Conservation (phyloP, 1,140 invertebrate species). For the Plutomurus gul region DNA sequence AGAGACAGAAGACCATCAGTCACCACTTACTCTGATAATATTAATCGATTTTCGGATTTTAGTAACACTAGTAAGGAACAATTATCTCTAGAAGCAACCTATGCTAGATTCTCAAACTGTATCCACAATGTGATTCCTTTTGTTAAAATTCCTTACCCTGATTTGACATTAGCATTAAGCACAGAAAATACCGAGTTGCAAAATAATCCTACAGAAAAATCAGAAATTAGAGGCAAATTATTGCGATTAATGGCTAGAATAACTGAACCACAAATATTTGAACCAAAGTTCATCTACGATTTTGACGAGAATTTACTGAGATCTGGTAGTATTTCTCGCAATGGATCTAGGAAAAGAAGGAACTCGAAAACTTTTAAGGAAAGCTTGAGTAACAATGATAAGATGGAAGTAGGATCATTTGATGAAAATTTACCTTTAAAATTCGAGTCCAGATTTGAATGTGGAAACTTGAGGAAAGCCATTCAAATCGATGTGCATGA, state of each 20-base stretch:
- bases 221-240: conserved; percentile 61
- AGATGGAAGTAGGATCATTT: conserved; percentile 63
- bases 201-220: conserved; percentile 59
- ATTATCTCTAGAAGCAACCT: conserved; percentile 26
- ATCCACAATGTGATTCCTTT: conserved; percentile 67
- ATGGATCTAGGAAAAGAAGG: conserved; percentile 44
- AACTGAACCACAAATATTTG: conserved; percentile 65
- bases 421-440: conserved; percentile 63
- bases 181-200: conserved; percentile 64
- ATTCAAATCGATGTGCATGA: conserved; percentile 78
- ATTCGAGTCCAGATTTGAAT: conserved; percentile 89
- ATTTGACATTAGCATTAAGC: conserved; percentile 66
- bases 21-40: neutral
- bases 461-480: conserved; percentile 84
- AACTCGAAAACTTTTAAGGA: conserved; percentile 33
- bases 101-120: neutral
- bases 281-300: conserved; percentile 73
- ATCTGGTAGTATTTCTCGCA: conserved; percentile 45
- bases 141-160: conserved; percentile 77
- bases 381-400: conserved; percentile 65
- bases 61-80: conserved; percentile 37
- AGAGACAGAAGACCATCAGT: conserved; percentile 10
- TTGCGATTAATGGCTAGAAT: conserved; percentile 66
- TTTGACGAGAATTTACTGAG: conserved; percentile 64
- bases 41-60: conserved; percentile 15